Percentiles rank a stretch among this genome's conserved stretches.
phyloP scores from a whole-genome alignment of 2,888 invertebrate species.

The Osedax fenrisi region DNA sequence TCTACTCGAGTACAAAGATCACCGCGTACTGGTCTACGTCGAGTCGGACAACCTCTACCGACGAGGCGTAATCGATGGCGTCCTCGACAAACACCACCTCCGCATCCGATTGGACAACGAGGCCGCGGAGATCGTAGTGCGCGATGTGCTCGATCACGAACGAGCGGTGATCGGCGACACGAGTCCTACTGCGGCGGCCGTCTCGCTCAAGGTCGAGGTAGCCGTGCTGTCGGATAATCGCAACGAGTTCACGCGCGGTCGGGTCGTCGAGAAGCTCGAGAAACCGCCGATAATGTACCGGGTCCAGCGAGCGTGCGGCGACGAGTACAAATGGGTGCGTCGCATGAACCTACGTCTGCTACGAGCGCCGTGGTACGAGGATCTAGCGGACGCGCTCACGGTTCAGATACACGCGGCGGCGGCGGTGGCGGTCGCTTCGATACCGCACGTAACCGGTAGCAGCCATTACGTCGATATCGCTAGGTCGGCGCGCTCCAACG shows the following conservation, averaged over 20 bases:
- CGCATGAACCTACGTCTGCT: constrained; percentile 78
- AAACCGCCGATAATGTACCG: constrained; percentile 61
- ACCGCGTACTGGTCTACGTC: constrained; percentile 71
- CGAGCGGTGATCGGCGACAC: constrained; percentile 71
- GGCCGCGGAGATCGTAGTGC: constrained; percentile 58
- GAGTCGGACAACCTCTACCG: constrained; percentile 66
- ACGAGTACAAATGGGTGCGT: constrained; percentile 58
- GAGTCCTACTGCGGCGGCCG: constrained; percentile 66
- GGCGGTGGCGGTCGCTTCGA: background rate
- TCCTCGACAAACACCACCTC: constrained; percentile 56
- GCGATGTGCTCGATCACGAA: constrained; percentile 59
- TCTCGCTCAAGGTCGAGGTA: constrained; percentile 69
- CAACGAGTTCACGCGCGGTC: constrained; percentile 69
- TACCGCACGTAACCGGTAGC: background rate
- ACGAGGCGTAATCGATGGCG: constrained; percentile 68
- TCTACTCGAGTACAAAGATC: constrained; percentile 82
- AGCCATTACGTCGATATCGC: background rate
- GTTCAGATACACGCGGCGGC: background rate
- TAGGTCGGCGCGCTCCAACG: background rate
- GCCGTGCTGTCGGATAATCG: constrained; percentile 54
- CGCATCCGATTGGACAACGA: constrained; percentile 60
- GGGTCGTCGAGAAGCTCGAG: constrained; percentile 61
- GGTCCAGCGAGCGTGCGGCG: constrained; percentile 52
- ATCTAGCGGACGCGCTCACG: constrained; percentile 56
- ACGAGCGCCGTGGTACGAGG: constrained; percentile 91